phyloP scores from a whole-genome alignment of 2,888 invertebrate species.

The Melinaea menophilus region DNA sequence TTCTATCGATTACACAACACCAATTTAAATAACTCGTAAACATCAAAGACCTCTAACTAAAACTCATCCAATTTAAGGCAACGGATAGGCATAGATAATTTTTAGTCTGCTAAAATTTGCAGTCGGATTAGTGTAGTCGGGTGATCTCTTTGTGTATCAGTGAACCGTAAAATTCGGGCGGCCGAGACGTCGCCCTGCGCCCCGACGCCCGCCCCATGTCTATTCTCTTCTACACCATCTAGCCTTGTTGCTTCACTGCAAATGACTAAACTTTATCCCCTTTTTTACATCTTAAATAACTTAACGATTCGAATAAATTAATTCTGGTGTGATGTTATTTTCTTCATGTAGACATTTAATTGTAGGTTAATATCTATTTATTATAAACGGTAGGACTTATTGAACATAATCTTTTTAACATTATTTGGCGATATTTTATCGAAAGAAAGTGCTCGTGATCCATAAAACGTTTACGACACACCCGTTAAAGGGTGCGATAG shows the following conservation, averaged over 20 bases:
- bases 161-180: conserved; percentile 41
- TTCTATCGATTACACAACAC: neutral
- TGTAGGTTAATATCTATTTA: too few species aligned
- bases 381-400: too few species aligned
- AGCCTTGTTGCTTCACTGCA: conserved; percentile 10
- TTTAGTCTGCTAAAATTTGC: conserved; percentile 38
- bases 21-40: conserved; percentile 11
- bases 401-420: too few species aligned
- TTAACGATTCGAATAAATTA: too few species aligned
- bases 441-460: conserved; percentile 15
- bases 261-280: conserved; percentile 18
- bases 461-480: conserved; percentile 22
- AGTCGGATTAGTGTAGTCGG: conserved; percentile 39
- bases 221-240: conserved; percentile 5
- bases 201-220: conserved; percentile 16
- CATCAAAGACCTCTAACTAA: conserved; percentile 27
- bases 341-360: too few species aligned
- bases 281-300: too few species aligned
- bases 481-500: conserved; percentile 15
- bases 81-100: conserved; percentile 33
- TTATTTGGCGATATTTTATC: neutral
- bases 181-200: conserved; percentile 28
- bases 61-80: conserved; percentile 30
- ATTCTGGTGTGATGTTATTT: too few species aligned
- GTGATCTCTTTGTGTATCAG: conserved; percentile 48